These are phyloP conservation scores for Hypercompe scribonia DNA, from an alignment of 2,888 invertebrate genomes.

Conservation along the genomic window DNA sequence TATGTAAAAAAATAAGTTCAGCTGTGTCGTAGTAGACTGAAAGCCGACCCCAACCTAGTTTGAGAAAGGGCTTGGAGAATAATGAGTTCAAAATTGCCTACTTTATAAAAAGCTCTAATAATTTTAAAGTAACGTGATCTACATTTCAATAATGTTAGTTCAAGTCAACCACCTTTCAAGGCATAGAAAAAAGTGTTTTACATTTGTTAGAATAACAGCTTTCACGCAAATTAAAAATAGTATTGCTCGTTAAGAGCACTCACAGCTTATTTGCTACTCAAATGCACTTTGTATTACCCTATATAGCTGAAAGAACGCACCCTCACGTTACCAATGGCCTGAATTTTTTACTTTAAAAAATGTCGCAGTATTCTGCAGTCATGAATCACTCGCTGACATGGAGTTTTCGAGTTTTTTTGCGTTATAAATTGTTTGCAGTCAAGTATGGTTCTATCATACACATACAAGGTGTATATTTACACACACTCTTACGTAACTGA, in stretches of 20 bases:
- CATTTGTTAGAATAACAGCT: background rate
- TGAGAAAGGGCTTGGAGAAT: no score
- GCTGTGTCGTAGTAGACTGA: background rate
- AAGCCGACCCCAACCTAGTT: background rate
- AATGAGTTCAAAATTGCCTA: no score
- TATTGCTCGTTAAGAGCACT: background rate
- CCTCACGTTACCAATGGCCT: slow-evolving; percentile 45
- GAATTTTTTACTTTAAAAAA: slow-evolving; percentile 47
- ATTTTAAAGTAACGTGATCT: background rate
- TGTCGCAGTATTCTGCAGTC: slow-evolving; percentile 55
- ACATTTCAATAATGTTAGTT: no score
- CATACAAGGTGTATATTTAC: slow-evolving; percentile 1
- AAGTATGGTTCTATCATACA: slow-evolving; percentile 41
- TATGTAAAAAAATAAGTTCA: no score
- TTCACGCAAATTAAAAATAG: background rate
- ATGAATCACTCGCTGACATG: slow-evolving; percentile 63
- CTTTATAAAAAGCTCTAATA: background rate
- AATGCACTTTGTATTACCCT: slow-evolving; percentile 52
- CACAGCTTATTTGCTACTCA: slow-evolving; percentile 40
- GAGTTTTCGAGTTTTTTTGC: slow-evolving; percentile 32
- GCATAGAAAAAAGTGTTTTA: background rate
- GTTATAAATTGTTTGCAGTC: slow-evolving; percentile 45
- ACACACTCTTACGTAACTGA: background rate
- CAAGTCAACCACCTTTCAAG: background rate
- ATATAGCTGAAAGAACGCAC: slow-evolving; percentile 40